Evolutionary conservation across 1,140 invertebrate genomes (phyloP), one percentile per base, ranked within the genome.

Genomic region (Mizuhopecten yessoensis): DNA sequence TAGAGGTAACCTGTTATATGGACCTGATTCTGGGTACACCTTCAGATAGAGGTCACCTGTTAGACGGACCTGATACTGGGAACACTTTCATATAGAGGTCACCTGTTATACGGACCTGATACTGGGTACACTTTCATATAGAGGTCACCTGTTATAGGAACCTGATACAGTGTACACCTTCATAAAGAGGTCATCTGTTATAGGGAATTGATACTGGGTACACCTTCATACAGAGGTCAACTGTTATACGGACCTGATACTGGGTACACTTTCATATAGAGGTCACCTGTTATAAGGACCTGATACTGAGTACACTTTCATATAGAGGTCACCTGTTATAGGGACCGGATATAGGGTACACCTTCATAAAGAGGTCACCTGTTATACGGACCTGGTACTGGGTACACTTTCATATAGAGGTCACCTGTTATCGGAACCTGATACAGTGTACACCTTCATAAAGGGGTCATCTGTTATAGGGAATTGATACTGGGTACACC

Each of bases 251-350:
- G 20, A 29, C 11, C 57, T 29, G 57, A 29, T 29, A 29, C n/a
- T 3, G n/a, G 57, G 23, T 39, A 13, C 5, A 45, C 42, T 17
- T 45, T 17, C 42, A 45, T 45, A 45, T 75, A 75, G 57, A 29
- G 57, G 57, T 45, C 42, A 45, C 42, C 57, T 29, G 57, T 75
- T 49, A 75, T 29, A 75, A 1, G 0, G 57, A 75, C 5, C n/a
- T 29, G 57, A 29, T 75, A 75, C 57, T 29, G 57, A 13, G 5
- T 5, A 3, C 1, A 75, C 57, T n/a, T 75, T n/a, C 57, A n/a
- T 75, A 75, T 75, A 75, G n/a, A 75, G 57, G 57, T 75, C 57
- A 75, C 57, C 57, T 29, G 57, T 75, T 49, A 49, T 23, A 49
- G 3, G 15, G 1, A 23, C 20, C 45, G 20, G 45, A 49, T 49